Conservation (phyloP, 2,888 invertebrate genomes). For the Ennomos fuscantarius region DNA sequence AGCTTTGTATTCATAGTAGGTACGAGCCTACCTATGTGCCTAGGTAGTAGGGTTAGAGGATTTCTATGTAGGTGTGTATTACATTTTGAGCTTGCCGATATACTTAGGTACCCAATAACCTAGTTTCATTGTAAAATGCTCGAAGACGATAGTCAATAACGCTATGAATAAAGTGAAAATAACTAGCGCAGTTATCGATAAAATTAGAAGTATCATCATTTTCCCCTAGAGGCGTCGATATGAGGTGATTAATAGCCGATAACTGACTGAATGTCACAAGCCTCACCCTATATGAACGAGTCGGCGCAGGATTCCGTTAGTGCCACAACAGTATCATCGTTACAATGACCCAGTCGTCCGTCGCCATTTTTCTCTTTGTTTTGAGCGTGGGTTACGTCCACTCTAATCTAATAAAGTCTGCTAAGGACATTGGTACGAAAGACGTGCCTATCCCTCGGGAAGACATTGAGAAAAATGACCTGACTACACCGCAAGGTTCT, state of each 20-base stretch:
- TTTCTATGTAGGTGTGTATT: no score
- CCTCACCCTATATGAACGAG: constrained; percentile 30
- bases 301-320: constrained; percentile 24
- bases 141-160: no score
- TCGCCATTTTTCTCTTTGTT: constrained; percentile 40
- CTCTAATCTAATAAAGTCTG: constrained; percentile 50
- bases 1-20: no score
- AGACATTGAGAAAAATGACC: constrained; percentile 21
- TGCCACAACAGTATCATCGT: constrained; percentile 19
- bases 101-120: no score
- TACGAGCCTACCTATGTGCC: no score
- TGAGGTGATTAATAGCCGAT: constrained; percentile 20
- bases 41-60: no score
- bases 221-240: constrained; percentile 8
- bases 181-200: no score
- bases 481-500: constrained; percentile 2
- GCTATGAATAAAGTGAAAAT: no score
- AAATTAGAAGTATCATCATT: no score
- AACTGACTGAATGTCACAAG: constrained; percentile 14
- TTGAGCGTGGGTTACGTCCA: constrained; percentile 46
- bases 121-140: no score
- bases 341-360: constrained; percentile 39
- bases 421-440: constrained; percentile 34
- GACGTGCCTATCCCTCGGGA: constrained; percentile 37
- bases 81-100: no score